Percentiles rank a stretch among this genome's conserved stretches.
phyloP scores from a whole-genome alignment of 2,888 invertebrate genomes.

The Ischnus inquisitorius region DNA sequence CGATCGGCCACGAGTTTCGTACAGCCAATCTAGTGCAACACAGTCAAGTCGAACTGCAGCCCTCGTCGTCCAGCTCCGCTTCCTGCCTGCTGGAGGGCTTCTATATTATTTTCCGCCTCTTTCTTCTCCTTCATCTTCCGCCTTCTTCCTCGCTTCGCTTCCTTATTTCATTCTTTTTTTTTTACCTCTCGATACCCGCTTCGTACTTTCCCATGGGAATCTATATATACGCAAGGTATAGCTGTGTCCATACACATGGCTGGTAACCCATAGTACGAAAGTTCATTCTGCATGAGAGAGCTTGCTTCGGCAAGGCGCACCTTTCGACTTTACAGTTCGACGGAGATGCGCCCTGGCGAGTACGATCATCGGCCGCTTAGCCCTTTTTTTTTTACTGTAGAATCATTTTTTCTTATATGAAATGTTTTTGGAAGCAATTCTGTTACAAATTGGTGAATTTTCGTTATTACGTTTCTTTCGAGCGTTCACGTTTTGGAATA shows the following conservation, averaged over 20 bases:
- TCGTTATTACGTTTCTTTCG: too few relatives aligned
- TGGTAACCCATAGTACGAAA: constrained; percentile 35
- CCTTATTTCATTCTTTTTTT: constrained; percentile 36
- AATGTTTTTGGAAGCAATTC: too few relatives aligned
- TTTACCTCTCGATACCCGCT: constrained; percentile 1
- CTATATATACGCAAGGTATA: background rate
- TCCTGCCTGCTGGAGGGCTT: constrained; percentile 68
- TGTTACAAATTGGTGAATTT: too few relatives aligned
- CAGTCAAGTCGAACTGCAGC: constrained; percentile 32
- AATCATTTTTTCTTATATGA: too few relatives aligned
- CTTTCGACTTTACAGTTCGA: constrained; percentile 48
- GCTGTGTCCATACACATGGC: constrained; percentile 1
- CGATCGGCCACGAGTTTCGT: background rate
- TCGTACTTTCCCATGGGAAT: constrained; percentile 55
- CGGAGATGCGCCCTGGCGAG: background rate
- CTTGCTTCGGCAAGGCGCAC: constrained; percentile 31
- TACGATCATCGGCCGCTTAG: constrained; percentile 10
- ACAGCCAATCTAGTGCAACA: constrained; percentile 21
- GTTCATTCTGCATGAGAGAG: constrained; percentile 61
- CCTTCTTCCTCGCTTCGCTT: constrained; percentile 59
- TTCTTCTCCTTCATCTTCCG: constrained; percentile 44
- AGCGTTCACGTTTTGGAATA: too few relatives aligned
- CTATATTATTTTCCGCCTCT: constrained; percentile 60
- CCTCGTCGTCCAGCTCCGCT: constrained; percentile 55
- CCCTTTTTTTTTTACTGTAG: background rate